Evolutionary conservation across 2,888 invertebrate genomes (phyloP).

Genomic region (Liodrosophila aerea): DNA sequence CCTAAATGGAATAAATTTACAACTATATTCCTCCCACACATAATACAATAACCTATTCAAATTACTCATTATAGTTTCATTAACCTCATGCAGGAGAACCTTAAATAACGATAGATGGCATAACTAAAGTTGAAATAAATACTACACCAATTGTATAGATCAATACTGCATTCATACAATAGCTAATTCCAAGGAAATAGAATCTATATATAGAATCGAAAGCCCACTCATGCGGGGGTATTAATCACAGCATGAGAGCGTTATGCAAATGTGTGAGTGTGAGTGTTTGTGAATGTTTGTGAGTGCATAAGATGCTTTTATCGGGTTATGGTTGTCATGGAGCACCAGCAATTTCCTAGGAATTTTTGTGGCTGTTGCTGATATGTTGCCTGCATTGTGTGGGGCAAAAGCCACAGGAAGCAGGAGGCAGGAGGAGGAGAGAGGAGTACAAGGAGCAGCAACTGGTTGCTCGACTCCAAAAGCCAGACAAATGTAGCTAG

Average conservation of each 20-base stretch:
- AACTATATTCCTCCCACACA: no score
- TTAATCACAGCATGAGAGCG: neutral
- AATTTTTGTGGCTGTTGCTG: conserved; percentile 12
- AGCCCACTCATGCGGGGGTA: neutral
- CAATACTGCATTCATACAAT: no score
- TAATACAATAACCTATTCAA: no score
- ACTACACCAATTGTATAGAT: no score
- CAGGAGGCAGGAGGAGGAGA: neutral
- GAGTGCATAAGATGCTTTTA: conserved; percentile 19
- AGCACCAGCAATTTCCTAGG: conserved; percentile 32
- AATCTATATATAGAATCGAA: no score
- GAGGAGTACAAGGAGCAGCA: conserved; percentile 29
- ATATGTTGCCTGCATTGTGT: conserved; percentile 28
- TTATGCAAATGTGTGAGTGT: neutral
- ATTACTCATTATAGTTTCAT: no score
- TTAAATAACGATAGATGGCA: no score
- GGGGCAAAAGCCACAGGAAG: conserved; percentile 31
- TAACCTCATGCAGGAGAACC: no score
- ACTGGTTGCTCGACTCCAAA: conserved; percentile 64
- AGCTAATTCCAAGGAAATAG: no score
- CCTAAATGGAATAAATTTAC: no score
- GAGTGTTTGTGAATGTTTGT: conserved; percentile 8
- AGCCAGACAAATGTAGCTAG: conserved; percentile 72
- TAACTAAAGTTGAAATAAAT: no score
- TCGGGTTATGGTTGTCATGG: conserved; percentile 21